Evolutionary conservation across 2,113 vertebrate genomes (phyloP).

Genomic region (Daubentonia madagascariensis): DNA sequence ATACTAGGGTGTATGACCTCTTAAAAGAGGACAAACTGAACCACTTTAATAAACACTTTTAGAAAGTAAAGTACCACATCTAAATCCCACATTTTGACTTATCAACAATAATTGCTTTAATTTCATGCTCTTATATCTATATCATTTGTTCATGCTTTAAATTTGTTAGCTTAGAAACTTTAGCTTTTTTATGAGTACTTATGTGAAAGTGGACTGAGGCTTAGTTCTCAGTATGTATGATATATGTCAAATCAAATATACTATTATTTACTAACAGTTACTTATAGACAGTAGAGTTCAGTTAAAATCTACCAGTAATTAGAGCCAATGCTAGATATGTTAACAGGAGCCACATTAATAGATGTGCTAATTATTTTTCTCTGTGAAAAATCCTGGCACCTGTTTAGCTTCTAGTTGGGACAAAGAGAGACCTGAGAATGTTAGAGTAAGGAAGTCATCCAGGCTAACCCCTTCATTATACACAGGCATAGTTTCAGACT

Average conservation of each 20-base stretch:
- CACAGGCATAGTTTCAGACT: neutral
- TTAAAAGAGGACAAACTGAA: neutral
- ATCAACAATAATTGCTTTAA: neutral
- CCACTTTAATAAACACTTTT: neutral
- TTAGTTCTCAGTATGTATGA: neutral
- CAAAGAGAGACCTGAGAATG: conserved; percentile 1
- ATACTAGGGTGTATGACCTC: neutral
- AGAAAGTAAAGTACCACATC: neutral
- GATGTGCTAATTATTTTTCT: conserved; percentile 49
- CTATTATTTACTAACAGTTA: neutral
- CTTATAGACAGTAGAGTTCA: neutral
- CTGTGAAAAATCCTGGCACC: neutral
- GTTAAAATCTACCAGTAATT: conserved; percentile 19
- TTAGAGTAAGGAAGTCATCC: neutral
- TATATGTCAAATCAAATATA: neutral
- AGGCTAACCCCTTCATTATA: neutral
- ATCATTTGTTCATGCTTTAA: neutral
- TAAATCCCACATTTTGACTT: neutral
- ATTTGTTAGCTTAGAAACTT: neutral
- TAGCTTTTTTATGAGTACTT: neutral
- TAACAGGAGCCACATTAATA: conserved; percentile 15
- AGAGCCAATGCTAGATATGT: neutral
- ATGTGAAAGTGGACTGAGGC: neutral
- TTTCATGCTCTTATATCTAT: neutral
- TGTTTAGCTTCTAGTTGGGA: conserved; percentile 12